phyloP scores from a whole-genome alignment of 2,113 vertebrate genomes.

The Zapornia atra region DNA sequence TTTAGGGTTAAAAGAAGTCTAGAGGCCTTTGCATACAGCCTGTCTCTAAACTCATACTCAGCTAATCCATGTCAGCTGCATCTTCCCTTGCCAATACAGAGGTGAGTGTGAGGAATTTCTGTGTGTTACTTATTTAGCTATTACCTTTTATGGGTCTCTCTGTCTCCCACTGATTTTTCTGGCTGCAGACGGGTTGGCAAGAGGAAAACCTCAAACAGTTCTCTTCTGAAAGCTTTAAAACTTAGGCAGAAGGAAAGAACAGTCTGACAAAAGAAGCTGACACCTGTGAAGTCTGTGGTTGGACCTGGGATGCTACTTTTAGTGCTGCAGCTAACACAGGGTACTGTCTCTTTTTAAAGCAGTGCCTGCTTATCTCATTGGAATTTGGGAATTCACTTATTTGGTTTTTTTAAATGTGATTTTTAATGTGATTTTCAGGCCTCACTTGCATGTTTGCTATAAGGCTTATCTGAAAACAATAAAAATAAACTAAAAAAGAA shows the following conservation, averaged over 20 bases:
- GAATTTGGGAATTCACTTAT: neutral
- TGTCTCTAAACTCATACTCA: constrained; percentile 30
- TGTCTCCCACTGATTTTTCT: constrained; percentile 18
- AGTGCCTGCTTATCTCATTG: neutral
- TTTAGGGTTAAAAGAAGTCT: constrained; percentile 14
- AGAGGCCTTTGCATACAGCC: neutral
- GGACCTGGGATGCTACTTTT: neutral
- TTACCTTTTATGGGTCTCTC: constrained; percentile 54
- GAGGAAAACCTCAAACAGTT: neutral
- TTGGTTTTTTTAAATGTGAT: neutral
- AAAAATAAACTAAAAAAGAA: neutral
- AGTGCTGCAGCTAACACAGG: neutral
- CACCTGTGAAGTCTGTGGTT: neutral
- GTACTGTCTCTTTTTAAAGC: neutral
- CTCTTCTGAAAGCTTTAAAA: constrained; percentile 11
- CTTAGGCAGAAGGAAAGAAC: neutral
- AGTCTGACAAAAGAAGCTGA: neutral
- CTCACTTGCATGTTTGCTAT: neutral
- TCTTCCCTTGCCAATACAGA: constrained; percentile 56
- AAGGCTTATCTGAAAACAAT: neutral
- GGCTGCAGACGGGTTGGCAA: neutral
- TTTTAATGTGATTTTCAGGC: neutral
- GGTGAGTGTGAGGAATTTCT: constrained; percentile 66
- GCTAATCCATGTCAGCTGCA: constrained; percentile 59
- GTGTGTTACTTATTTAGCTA: constrained; percentile 19